Percentiles rank a stretch among this genome's conserved stretches.
Conservation (phyloP, 2,797 vertebrate species). For the Nannoperca australis region DNA sequence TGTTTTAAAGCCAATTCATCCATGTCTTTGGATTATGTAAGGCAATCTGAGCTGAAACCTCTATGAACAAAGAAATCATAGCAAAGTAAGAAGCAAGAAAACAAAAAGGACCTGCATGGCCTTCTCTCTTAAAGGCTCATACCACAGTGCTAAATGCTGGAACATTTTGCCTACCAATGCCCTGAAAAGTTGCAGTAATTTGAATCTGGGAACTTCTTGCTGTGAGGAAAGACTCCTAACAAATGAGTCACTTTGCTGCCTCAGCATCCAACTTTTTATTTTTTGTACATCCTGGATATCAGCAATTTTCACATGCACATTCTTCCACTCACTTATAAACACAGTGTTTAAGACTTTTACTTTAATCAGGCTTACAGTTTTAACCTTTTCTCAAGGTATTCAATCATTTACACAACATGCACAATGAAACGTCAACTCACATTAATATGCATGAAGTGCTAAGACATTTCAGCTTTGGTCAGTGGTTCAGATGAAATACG, state of each 20-base stretch:
- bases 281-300: not conserved
- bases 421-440: not conserved
- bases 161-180: not conserved
- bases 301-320: not conserved
- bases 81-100: not conserved
- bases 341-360: not conserved
- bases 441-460: not conserved
- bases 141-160: not conserved
- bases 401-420: not conserved
- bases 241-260: not conserved
- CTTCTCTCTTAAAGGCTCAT: not conserved
- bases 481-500: not conserved
- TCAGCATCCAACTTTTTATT: not conserved
- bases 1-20: not conserved
- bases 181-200: conserved; percentile 3
- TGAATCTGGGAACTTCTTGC: not conserved
- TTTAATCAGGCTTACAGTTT: not conserved
- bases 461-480: not conserved
- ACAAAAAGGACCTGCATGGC: not conserved
- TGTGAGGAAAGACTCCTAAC: not conserved
- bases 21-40: not conserved
- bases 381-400: not conserved
- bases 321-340: not conserved
- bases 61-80: not conserved
- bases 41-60: not conserved